phyloP scores from a whole-genome alignment of 2,888 invertebrate genomes.

The Choristoneura rosaceana region DNA sequence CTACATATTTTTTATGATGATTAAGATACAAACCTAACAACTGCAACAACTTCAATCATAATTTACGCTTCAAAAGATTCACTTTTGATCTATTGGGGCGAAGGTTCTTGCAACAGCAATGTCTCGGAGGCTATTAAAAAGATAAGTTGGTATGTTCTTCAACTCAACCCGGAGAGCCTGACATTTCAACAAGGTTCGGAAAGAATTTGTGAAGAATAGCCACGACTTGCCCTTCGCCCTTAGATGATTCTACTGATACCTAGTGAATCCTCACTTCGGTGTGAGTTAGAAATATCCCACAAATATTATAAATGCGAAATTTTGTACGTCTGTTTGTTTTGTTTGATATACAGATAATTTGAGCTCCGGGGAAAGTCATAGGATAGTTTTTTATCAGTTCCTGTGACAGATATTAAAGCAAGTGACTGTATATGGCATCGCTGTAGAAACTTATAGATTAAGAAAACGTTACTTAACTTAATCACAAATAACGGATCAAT shows the following conservation, averaged over 20 bases:
- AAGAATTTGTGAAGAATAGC: constrained; percentile 56
- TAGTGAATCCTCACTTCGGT: constrained; percentile 29
- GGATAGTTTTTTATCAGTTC: no score
- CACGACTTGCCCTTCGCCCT: constrained; percentile 56
- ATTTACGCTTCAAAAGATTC: neutral
- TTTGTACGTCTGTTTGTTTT: no score
- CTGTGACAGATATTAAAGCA: no score
- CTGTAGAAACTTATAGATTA: no score
- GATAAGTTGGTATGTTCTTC: constrained; percentile 38
- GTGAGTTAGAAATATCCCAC: constrained; percentile 36
- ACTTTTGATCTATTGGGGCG: neutral
- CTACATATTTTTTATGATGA: no score
- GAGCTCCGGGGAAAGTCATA: no score
- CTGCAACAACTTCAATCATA: neutral
- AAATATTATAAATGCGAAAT: no score
- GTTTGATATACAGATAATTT: no score
- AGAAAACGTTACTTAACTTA: no score
- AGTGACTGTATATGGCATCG: no score
- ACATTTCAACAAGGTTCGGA: constrained; percentile 46
- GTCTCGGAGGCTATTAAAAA: constrained; percentile 33
- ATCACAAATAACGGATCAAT: no score
- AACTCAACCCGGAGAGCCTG: constrained; percentile 42
- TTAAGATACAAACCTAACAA: no score
- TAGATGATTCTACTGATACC: constrained; percentile 45
- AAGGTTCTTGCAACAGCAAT: constrained; percentile 9